Base-by-base conservation (phyloP, 2,797 vertebrate species). In the Hippocampus kuda region DNA sequence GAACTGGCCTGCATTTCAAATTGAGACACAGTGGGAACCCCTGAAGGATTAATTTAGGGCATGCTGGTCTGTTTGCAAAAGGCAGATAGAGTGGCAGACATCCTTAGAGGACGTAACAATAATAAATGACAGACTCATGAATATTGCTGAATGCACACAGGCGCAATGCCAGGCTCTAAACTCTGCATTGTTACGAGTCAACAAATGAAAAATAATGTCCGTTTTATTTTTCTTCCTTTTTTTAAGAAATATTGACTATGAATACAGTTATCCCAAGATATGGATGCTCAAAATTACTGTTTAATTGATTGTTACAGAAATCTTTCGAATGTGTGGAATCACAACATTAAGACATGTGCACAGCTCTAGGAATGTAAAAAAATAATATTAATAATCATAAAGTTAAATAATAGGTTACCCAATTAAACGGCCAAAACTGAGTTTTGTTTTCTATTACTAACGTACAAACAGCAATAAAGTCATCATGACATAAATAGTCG, bases 1-100 rank as follows among this genome's bases (percentile, higher is more conserved):
- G 63, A 66, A 48, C 65, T n/a, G 27, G 48, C 65, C n/a, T 65
- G 63, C 24, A 48, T 65, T 65, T 65, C 63, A 65, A 30, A 65
- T 65, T 48, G 46, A 49, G 44, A 16, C 20, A 22, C 44, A 4
- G 24, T 65, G 44, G 63, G 63, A 65, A 65, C 42, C 63, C 42
- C 42, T 48, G n/a, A 65, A 48, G 42, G 63, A 65, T 65, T 65
- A 42, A 65, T 65, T 65, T 27, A 65, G 63, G 44, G 44, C 59
- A 61, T 61, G 30, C 59, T 61, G 30, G 59, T 61, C 30, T 42
- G 26, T 65, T 65, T 65, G 63, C 42, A 65, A 65, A 48, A 48
- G 44, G 26, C n/a, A 48, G 63, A 65, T 65, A 65, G 42, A 46
- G 63, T 46, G 42, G 42, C 42, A 24, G 42, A 46, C 24, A 24